These are phyloP conservation scores for Leptopilina boulardi DNA, from an alignment of 1,140 invertebrate species.

Conservation along the genomic window DNA sequence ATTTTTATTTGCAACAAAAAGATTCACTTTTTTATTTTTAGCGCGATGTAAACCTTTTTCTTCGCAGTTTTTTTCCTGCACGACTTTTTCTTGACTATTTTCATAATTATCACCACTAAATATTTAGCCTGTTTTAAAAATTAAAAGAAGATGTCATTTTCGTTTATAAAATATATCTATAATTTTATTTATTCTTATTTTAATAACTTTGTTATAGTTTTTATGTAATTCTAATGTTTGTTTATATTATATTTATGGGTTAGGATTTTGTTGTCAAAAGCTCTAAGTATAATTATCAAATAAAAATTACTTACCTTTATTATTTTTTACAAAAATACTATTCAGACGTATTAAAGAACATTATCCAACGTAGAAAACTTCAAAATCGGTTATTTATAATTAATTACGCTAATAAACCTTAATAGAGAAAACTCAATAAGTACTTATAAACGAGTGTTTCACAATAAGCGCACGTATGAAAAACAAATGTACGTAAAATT, in stretches of 20 bases:
- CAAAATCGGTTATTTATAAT: not conserved
- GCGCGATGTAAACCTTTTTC: not conserved
- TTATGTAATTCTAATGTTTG: not conserved
- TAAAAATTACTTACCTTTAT: not conserved
- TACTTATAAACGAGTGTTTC: not conserved
- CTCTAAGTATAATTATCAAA: not conserved
- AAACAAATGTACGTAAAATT: not conserved
- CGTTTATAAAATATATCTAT: not conserved
- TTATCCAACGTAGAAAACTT: not conserved
- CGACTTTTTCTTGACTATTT: not conserved
- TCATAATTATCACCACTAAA: not conserved
- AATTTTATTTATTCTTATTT: not conserved
- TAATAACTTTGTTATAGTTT: not conserved
- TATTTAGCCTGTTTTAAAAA: not conserved
- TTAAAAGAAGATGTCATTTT: not conserved
- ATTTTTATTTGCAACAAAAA: not conserved
- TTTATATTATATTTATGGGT: not conserved
- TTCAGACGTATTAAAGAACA: not conserved
- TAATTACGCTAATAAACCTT: too few species aligned
- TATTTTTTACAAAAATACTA: not conserved
- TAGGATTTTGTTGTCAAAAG: not conserved
- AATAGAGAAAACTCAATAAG: not conserved
- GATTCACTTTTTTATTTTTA: not conserved
- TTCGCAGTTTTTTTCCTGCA: not conserved
- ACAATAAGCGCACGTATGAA: not conserved